phyloP scores from a whole-genome alignment of 2,888 invertebrate genomes.

The Dilophus febrilis region DNA sequence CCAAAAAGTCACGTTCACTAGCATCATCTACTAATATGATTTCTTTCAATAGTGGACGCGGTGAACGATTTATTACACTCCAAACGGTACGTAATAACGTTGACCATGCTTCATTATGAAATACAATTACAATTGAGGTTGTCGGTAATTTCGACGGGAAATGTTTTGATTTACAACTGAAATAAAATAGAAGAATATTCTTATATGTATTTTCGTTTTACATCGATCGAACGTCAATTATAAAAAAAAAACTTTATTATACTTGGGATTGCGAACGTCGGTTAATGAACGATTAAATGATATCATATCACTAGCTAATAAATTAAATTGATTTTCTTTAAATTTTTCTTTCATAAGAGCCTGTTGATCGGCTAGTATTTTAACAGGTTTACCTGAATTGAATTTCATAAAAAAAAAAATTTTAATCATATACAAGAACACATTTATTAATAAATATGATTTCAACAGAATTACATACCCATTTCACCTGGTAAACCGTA shows the following conservation, averaged over 20 bases:
- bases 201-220: neutral
- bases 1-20: constrained; percentile 85
- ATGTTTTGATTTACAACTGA: constrained; percentile 60
- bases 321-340: constrained; percentile 96
- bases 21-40: constrained; percentile 96
- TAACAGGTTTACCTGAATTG: constrained; percentile 54
- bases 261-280: constrained; percentile 87
- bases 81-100: constrained; percentile 89
- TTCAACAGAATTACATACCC: constrained; percentile 41
- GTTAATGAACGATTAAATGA: constrained; percentile 87
- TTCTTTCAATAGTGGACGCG: constrained; percentile 70
- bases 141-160: constrained; percentile 70
- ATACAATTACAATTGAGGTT: constrained; percentile 94
- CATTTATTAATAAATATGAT: neutral
- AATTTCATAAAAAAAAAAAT: neutral
- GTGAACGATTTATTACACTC: constrained; percentile 93
- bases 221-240: neutral
- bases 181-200: neutral
- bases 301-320: constrained; percentile 94
- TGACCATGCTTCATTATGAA: constrained; percentile 99
- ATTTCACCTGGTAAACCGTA: constrained; percentile 72
- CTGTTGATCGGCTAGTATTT: constrained; percentile 72
- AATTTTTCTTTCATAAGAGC: constrained; percentile 86
- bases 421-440: neutral
- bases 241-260: constrained; percentile 34